phyloP scores from a whole-genome alignment of 2,797 vertebrate genomes.

The Coracias cyanogaster region DNA sequence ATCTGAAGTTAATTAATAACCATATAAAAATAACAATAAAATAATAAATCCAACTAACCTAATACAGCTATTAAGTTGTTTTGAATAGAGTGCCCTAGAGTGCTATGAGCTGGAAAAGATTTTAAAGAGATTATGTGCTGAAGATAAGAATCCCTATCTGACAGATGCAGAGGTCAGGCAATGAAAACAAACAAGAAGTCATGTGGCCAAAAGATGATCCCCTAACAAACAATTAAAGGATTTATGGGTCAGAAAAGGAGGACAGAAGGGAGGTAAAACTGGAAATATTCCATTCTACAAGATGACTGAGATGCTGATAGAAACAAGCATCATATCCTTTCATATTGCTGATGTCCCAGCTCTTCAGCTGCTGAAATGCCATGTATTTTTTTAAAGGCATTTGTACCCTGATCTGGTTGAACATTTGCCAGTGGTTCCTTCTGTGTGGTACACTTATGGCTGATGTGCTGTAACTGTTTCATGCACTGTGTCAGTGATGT shows the following conservation, averaged over 20 bases:
- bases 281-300: neutral
- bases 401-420: neutral
- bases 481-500: rapidly evolving
- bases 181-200: slow-evolving; percentile 28
- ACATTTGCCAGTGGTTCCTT: neutral
- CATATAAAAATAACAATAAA: neutral
- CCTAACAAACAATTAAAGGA: neutral
- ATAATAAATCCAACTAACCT: neutral
- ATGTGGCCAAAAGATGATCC: slow-evolving; percentile 40
- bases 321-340: neutral
- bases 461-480: neutral
- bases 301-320: neutral
- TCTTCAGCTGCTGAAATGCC: neutral
- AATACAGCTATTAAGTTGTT: neutral
- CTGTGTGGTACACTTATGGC: neutral
- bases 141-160: slow-evolving; percentile 20
- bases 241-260: neutral
- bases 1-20: neutral
- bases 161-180: slow-evolving; percentile 32
- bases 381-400: neutral
- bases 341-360: neutral
- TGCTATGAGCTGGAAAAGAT: slow-evolving; percentile 32
- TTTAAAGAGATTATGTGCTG: slow-evolving; percentile 51
- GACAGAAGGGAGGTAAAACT: neutral
- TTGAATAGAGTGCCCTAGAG: neutral